Base-by-base conservation (phyloP, 2,797 vertebrate species). In the Aulostomus chinensis region DNA sequence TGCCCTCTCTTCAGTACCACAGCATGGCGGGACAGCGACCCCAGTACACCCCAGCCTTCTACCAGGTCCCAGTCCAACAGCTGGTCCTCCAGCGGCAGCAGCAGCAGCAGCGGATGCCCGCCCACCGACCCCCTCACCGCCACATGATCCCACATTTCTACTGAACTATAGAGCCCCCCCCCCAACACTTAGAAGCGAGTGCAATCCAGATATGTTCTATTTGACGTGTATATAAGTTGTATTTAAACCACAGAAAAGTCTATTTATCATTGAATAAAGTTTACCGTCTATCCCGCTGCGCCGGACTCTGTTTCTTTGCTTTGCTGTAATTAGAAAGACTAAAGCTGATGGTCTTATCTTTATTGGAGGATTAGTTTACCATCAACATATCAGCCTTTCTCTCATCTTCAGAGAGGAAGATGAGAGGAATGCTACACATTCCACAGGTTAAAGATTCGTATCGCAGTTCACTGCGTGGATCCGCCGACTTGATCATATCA, bases 231-330 rank as follows among this genome's bases (percentile, higher is more conserved):
- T 38, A 45, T 54, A 68, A 57, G 6, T 15, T 70, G 61, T 75
- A 73, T 15, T 76, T 68, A 64, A 26, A 50, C 45, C 40, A 38
- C 5, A 45, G 7, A 52, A 32, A 52, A 47, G 3, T 68, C 1
- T 86, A 87, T 87, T 86, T 87, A 86, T 85, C 1, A 13, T 13
- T 41, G 25, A 84, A 83, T 85, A 86, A 85, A 85, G 30, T 59
- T 25, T 65, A 80, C 58, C 36, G 12, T 56, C 56, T 73, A 37
- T 60, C 30, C 31, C 12, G 18, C 10, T 63, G 3, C 7, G 12
- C 5, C 24, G 13, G 20, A 24, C 15, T 61, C 15, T 17, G 17
- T 47, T 13, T 33, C 6, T 45, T 30, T 48, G 7, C 4, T 7
- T 29, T 12, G 10, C n/a, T 21, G 28, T 16, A 13, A 17, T 9